Percentiles rank a stretch among this genome's conserved stretches.
phyloP scores from a whole-genome alignment of 1,140 invertebrate species.

The Triops cancriformis region DNA sequence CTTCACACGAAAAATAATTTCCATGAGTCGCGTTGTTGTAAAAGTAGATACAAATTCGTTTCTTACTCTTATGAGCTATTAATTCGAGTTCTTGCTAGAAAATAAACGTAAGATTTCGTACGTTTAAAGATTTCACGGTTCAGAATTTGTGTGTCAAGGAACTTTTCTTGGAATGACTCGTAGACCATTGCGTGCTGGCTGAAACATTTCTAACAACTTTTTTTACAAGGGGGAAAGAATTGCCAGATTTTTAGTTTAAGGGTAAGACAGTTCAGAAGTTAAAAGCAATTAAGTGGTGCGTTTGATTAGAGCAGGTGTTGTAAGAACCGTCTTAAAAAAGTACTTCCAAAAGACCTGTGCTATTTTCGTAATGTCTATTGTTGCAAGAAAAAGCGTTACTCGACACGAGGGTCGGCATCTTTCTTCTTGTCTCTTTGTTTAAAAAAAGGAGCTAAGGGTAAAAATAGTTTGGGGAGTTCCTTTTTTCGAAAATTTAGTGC shows the following conservation, averaged over 20 bases:
- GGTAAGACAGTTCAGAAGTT: not conserved
- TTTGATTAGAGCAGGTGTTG: not conserved
- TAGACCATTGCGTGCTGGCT: too few species aligned
- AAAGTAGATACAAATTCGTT: too few species aligned
- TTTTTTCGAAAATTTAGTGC: not conserved
- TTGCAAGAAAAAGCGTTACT: conserved; percentile 4
- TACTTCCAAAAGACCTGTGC: not conserved
- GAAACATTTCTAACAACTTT: too few species aligned
- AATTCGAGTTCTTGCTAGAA: too few species aligned
- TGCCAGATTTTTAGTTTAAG: not conserved
- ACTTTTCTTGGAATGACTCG: too few species aligned
- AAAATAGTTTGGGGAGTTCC: not conserved
- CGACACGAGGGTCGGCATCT: conserved; percentile 2
- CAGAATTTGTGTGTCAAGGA: too few species aligned
- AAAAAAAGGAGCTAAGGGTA: not conserved
- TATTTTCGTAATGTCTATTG: not conserved
- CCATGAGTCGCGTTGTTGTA: too few species aligned
- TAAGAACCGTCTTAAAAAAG: not conserved
- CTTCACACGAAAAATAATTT: too few species aligned
- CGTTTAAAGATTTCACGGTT: too few species aligned
- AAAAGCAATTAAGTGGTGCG: not conserved
- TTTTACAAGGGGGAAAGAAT: not conserved
- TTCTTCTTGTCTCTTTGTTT: not conserved
- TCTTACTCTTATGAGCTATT: too few species aligned
- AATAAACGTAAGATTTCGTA: too few species aligned